Conservation (phyloP, 2,797 vertebrate species). For the Eulemur mongoz region DNA sequence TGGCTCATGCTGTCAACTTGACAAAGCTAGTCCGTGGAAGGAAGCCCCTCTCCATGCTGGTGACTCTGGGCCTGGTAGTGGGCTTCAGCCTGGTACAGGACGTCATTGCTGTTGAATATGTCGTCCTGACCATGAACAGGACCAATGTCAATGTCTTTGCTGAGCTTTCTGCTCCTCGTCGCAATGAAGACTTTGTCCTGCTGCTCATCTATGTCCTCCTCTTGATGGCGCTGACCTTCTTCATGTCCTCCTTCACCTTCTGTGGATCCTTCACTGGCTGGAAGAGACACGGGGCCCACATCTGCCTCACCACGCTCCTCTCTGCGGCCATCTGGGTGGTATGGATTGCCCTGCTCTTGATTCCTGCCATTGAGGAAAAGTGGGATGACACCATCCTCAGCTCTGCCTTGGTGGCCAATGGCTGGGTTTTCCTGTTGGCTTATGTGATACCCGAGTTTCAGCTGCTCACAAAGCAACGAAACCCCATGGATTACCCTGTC, state of each 20-base stretch:
- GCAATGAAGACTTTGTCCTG: constrained; percentile 90
- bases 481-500: constrained; percentile 81
- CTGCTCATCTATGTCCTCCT: constrained; percentile 93
- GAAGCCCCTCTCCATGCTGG: constrained; percentile 83
- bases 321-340: constrained; percentile 91
- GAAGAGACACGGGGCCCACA: constrained; percentile 86
- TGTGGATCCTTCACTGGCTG: constrained; percentile 87
- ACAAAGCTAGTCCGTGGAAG: constrained; percentile 85
- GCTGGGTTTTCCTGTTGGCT: constrained; percentile 91
- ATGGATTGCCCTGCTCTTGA: constrained; percentile 92
- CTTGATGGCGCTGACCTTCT: constrained; percentile 87
- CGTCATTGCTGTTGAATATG: constrained; percentile 89
- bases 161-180: rapidly evolving
- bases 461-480: constrained; percentile 86
- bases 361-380: constrained; percentile 69
- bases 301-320: constrained; percentile 88
- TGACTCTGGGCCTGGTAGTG: constrained; percentile 83
- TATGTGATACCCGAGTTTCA: constrained; percentile 89
- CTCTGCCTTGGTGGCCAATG: constrained; percentile 91
- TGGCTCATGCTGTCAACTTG: constrained; percentile 89
- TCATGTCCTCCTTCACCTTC: constrained; percentile 85
- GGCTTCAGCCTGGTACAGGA: constrained; percentile 91
- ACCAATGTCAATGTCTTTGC: not conserved
- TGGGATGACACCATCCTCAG: constrained; percentile 94
- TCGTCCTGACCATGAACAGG: constrained; percentile 87